phyloP scores from a whole-genome alignment of 2,888 invertebrate genomes.

The Drosophila quasianomalipes region DNA sequence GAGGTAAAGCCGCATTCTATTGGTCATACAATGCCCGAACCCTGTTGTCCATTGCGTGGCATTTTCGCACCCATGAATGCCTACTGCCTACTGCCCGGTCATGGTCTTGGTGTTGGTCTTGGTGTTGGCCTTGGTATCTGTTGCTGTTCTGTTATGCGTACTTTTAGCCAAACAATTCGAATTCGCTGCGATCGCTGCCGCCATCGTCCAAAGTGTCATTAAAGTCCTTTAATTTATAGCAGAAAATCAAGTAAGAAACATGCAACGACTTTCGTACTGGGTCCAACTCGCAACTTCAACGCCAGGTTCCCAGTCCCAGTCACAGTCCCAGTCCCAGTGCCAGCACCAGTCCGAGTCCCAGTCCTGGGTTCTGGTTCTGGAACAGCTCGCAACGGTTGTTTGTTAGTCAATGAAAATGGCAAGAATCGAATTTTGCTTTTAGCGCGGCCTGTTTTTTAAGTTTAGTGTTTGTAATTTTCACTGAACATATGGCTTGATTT shows the following conservation, averaged over 20 bases:
- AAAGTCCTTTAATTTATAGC: conserved; percentile 81
- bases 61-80: conserved; percentile 77
- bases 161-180: conserved; percentile 67
- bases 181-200: conserved; percentile 71
- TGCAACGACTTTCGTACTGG: conserved; percentile 75
- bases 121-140: conserved; percentile 22
- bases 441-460: conserved; percentile 78
- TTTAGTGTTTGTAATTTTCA: conserved; percentile 76
- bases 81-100: conserved; percentile 14
- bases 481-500: conserved; percentile 75
- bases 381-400: conserved; percentile 71
- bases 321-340: conserved; percentile 18
- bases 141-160: conserved; percentile 60
- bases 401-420: conserved; percentile 77
- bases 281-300: conserved; percentile 43
- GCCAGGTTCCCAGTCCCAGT: conserved; percentile 30
- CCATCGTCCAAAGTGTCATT: conserved; percentile 79
- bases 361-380: conserved; percentile 24
- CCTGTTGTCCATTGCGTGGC: conserved; percentile 73
- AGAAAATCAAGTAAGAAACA: conserved; percentile 81
- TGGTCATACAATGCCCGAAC: conserved; percentile 71
- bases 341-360: conserved; percentile 22
- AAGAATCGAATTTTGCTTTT: conserved; percentile 80
- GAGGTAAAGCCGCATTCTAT: conserved; percentile 67
- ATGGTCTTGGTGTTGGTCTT: conserved; percentile 8